phyloP scores from a whole-genome alignment of 1,140 invertebrate genomes.

The Trinorchestia longiramus region DNA sequence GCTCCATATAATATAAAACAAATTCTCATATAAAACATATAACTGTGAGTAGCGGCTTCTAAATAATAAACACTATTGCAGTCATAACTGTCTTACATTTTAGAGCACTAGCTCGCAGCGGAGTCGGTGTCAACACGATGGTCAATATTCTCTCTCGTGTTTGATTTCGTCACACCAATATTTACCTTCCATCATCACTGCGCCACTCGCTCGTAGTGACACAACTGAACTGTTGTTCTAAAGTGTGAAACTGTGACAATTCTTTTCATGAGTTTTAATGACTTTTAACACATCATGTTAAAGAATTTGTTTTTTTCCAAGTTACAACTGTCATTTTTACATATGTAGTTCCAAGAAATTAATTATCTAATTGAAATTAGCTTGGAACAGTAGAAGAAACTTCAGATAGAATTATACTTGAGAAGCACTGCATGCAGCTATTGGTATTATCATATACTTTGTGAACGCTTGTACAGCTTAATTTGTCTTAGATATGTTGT shows the following conservation, averaged over 20 bases:
- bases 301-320: not conserved
- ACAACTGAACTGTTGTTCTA: not conserved
- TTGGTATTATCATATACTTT: too few species aligned
- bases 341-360: not conserved
- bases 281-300: not conserved
- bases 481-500: too few species aligned
- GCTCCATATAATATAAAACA: not conserved
- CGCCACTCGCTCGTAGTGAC: not conserved
- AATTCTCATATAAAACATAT: not conserved
- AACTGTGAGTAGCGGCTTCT: not conserved
- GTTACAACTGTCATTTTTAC: too few species aligned
- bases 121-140: not conserved
- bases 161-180: not conserved
- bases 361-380: not conserved
- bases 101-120: not conserved
- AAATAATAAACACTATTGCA: not conserved
- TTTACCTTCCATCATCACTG: not conserved
- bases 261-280: not conserved
- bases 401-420: not conserved
- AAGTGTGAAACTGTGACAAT: not conserved
- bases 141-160: not conserved
- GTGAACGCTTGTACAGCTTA: too few species aligned
- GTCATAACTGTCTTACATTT: not conserved
- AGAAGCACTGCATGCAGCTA: not conserved
- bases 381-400: not conserved